These are phyloP conservation scores for Chiloscyllium punctatum DNA, from an alignment of 2,797 vertebrate genomes.

Conservation along the genomic window DNA sequence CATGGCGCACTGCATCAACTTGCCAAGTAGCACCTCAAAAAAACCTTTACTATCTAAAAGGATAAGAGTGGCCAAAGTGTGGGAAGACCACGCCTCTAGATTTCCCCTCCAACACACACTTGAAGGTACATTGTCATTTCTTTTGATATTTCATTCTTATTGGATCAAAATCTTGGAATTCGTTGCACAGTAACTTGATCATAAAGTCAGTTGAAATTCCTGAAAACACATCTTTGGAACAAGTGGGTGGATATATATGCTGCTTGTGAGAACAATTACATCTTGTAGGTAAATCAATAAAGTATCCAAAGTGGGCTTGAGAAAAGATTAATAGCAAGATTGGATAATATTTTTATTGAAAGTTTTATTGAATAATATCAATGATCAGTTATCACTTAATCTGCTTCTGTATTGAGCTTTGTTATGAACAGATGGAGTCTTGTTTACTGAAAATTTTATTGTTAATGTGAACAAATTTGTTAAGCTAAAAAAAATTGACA, in stretches of 20 bases:
- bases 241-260: not conserved
- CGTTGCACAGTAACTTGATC: too few species aligned
- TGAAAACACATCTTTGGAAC: not conserved
- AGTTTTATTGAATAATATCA: not conserved
- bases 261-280: not conserved
- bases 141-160: not conserved
- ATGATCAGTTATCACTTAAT: not conserved
- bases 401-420: not conserved
- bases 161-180: not conserved
- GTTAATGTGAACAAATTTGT: not conserved
- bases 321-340: not conserved
- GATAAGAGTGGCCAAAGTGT: not conserved
- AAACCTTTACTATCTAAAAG: not conserved
- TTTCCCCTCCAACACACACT: not conserved
- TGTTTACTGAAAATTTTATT: not conserved
- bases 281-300: not conserved
- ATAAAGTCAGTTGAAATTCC: not conserved
- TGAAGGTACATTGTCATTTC: not conserved
- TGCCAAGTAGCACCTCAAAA: not conserved
- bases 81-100: not conserved
- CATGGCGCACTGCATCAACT: not conserved
- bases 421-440: not conserved
- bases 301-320: not conserved
- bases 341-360: not conserved
- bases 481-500: slow-evolving; percentile 18